Base-by-base conservation (phyloP, 2,888 invertebrate genomes). In the Tuta absoluta region DNA sequence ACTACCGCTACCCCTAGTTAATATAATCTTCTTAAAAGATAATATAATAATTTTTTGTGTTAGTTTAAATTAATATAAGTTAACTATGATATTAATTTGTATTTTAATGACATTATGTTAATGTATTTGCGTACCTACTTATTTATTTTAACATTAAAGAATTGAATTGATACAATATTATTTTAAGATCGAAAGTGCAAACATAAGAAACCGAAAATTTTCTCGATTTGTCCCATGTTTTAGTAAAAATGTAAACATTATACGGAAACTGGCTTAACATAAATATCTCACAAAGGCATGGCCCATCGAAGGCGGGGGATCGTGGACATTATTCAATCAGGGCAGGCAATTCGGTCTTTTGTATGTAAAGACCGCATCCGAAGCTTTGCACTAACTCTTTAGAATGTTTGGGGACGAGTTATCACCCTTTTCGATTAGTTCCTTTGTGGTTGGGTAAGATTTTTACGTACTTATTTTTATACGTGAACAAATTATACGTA, bases 321-420 rank as follows among this genome's bases (percentile, higher is more conserved):
- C 79, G 80, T 78, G 82, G 79, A 78, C 81, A 86, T 88, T 86
- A 88, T 89, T 91, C 89, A 89, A 89, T 91, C 86, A 87, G 78
- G 70, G 73, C 70, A 75, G 80, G 81, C 85, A 86, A 87, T 87
- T 86, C 82, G 78, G 82, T 84, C 87, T 86, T 89, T 89, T 89
- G 86, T 89, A 86, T 84, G 85, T 86, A 85, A 86, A 87, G 85
- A 86, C 86, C 85, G 82, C 83, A 81, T 82, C 81, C 80, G 64
- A 45, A 45, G 59, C 62, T 61, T 56, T 21, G 61, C 49, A 61
- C 53, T 38, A 45, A 58, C 38, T 65, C 63, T 65, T 65, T 63
- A 19, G 49, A 60, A 61, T 48, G 45, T 61, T 33, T 33, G 49
- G 60, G 61, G 38, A 49, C 61, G 41, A 60, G 48, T 60, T 60